These are phyloP conservation scores for Ditula angustiorana DNA, from an alignment of 2,888 invertebrate species.

Conservation along the genomic window DNA sequence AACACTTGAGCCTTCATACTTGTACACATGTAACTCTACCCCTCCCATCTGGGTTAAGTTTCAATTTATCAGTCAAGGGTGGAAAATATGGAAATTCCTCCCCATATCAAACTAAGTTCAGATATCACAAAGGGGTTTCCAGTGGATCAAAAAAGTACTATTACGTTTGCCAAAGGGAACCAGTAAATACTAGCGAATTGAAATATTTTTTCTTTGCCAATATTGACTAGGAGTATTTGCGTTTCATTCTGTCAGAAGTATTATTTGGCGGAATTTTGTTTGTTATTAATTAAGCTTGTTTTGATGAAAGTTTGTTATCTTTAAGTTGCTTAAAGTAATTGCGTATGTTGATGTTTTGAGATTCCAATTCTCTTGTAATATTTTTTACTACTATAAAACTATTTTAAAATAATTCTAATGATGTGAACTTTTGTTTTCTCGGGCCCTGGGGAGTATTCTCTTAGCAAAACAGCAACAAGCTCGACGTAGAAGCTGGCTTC, in stretches of 20 bases:
- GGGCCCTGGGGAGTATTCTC: too few relatives aligned
- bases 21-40: constrained; percentile 36
- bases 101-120: neutral
- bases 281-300: neutral
- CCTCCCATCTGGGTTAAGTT: constrained; percentile 27
- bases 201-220: neutral
- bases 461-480: too few relatives aligned
- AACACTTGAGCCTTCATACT: too few relatives aligned
- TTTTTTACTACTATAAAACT: too few relatives aligned
- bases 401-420: too few relatives aligned
- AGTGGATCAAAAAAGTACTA: neutral
- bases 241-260: neutral
- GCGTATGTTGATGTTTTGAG: too few relatives aligned
- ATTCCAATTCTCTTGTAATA: too few relatives aligned
- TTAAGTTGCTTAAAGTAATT: too few relatives aligned
- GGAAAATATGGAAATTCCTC: constrained; percentile 8
- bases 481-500: too few relatives aligned
- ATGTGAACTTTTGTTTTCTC: too few relatives aligned
- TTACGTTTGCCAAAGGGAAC: neutral
- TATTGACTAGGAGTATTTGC: neutral
- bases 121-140: constrained; percentile 18
- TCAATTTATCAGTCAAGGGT: constrained; percentile 8
- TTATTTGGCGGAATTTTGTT: neutral
- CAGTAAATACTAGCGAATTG: neutral
- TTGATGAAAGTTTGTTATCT: neutral